Evolutionary conservation across 2,113 vertebrate genomes (phyloP).

Genomic region (Otis tarda): DNA sequence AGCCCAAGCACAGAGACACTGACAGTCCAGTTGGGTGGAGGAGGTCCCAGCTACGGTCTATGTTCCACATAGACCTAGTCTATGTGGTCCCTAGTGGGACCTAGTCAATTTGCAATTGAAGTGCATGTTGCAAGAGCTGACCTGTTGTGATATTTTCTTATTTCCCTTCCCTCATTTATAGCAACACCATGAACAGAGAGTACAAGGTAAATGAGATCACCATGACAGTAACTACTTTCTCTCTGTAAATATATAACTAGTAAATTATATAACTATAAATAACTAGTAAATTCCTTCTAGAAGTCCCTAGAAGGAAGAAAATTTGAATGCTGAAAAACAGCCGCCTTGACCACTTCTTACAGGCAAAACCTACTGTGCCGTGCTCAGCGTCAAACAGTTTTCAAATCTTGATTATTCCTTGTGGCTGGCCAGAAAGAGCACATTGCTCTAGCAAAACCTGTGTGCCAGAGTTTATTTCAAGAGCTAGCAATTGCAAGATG

Average conservation of each 20-base stretch:
- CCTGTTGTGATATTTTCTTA: not conserved
- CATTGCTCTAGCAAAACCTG: not conserved
- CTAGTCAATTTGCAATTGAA: not conserved
- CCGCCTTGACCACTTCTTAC: accelerated
- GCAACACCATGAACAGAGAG: not conserved
- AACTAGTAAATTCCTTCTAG: not conserved
- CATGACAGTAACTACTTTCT: not conserved
- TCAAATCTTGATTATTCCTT: not conserved
- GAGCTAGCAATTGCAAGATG: not conserved
- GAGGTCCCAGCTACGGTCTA: not conserved
- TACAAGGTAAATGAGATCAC: not conserved
- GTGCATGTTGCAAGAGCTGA: not conserved
- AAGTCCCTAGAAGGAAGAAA: not conserved
- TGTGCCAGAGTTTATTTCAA: not conserved
- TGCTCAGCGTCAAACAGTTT: accelerated
- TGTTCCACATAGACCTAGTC: too few relatives aligned
- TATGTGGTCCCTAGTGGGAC: too few relatives aligned
- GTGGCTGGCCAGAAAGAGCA: not conserved
- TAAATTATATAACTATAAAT: too few relatives aligned
- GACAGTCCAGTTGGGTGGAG: accelerated
- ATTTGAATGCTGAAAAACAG: accelerated
- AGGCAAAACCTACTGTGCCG: accelerated
- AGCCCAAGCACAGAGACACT: not conserved
- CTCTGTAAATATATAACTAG: not conserved
- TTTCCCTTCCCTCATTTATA: not conserved